A percentile compares a stretch with the other conserved stretches of the same genome.
These are phyloP conservation scores for Sialis lutaria DNA, from an alignment of 2,888 invertebrate species.

Conservation along the genomic window DNA sequence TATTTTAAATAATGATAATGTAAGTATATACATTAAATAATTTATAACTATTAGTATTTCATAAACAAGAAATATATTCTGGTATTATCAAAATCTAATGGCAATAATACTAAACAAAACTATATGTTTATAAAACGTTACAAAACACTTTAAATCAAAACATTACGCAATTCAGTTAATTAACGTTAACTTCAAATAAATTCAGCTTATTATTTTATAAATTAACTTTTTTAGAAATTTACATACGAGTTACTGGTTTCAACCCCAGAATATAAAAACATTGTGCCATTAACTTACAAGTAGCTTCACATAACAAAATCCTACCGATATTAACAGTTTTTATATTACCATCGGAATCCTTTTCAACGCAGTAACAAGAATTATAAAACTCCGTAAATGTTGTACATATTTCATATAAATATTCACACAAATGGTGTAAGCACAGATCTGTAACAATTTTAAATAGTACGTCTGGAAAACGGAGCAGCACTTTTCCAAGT, in stretches of 20 bases:
- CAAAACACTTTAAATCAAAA: not conserved
- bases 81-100: not conserved
- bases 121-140: not conserved
- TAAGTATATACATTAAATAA: no score
- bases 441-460: slow-evolving; percentile 68
- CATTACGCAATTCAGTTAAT: not conserved
- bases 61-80: not conserved
- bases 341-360: slow-evolving; percentile 65
- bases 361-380: slow-evolving; percentile 92
- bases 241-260: slow-evolving; percentile 85
- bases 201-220: no score
- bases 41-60: no score
- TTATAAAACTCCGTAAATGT: slow-evolving; percentile 96
- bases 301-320: slow-evolving; percentile 80
- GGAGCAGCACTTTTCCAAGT: slow-evolving; percentile 68
- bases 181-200: not conserved
- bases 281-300: slow-evolving; percentile 70
- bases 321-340: slow-evolving; percentile 71
- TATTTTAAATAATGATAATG: no score
- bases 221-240: slow-evolving; percentile 16
- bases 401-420: slow-evolving; percentile 84
- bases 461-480: slow-evolving; percentile 74
- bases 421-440: slow-evolving; percentile 84
- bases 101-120: not conserved
- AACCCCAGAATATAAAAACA: slow-evolving; percentile 86